A percentile compares a stretch with the other conserved stretches of the same genome.
These are phyloP conservation scores for Coracias cyanogaster DNA, from an alignment of 2,797 vertebrate genomes.

Conservation along the genomic window DNA sequence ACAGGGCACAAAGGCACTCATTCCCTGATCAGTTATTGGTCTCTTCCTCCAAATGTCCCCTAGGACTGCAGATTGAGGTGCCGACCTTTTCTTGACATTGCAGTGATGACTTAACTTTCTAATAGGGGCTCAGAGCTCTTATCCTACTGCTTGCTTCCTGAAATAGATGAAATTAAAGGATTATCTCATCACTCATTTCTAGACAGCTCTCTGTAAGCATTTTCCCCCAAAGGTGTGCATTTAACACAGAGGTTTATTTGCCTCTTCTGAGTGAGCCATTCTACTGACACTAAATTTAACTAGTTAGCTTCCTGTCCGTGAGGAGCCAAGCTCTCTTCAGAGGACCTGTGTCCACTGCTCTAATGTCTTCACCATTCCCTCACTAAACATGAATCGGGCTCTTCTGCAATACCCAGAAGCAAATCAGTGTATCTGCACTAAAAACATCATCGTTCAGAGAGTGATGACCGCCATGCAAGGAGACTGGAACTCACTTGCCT, in stretches of 20 bases:
- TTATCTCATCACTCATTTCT: constrained; percentile 55
- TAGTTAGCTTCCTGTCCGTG: background rate
- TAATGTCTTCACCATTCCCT: background rate
- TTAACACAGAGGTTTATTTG: background rate
- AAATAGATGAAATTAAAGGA: constrained; percentile 78
- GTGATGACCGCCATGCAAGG: background rate
- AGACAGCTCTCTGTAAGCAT: constrained; percentile 19
- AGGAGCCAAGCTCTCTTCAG: background rate
- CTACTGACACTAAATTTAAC: background rate
- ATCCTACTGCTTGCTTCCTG: constrained; percentile 65
- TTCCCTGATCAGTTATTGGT: background rate
- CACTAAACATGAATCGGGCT: background rate
- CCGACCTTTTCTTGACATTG: constrained; percentile 52
- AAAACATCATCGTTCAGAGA: background rate
- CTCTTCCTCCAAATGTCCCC: background rate
- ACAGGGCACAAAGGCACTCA: background rate
- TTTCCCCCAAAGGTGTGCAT: background rate
- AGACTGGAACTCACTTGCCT: background rate
- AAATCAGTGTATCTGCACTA: background rate
- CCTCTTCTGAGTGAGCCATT: background rate
- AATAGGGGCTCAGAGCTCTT: constrained; percentile 52
- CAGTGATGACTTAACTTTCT: constrained; percentile 39
- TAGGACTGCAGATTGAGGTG: background rate
- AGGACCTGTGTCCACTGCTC: background rate
- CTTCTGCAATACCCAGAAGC: background rate